Evolutionary conservation across 2,888 invertebrate genomes (phyloP), one percentile per base, ranked within the genome.

Genomic region (Idaea straminata): DNA sequence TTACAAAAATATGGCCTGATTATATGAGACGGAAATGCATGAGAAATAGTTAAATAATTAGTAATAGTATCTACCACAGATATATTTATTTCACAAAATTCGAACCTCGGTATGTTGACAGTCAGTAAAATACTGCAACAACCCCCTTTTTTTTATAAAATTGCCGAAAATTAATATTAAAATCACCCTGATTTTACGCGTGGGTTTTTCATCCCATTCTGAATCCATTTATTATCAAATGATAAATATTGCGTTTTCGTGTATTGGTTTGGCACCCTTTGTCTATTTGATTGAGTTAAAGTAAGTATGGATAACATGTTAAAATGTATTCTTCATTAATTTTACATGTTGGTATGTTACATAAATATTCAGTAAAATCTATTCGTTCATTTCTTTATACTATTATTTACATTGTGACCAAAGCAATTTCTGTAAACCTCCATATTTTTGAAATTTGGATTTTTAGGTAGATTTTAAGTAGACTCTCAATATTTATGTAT

Each of bases 391-490:
- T 47, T 47, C 10, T 59, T 59, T 59, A 59, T 59, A 59, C 34
- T 65, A 66, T 70, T 69, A 70, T 71, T 66, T 67, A 58, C 13
- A 58, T 80, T 73, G 79, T 82, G 82, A 85, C 88, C 87, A 88
- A 88, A 88, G 87, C 81, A 79, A 77, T 80, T 81, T 83, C 77
- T 82, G 77, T 83, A 83, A 83, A 83, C 79, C 81, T 86, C 85
- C 85, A 85, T 86, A 81, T 83, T 82, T 79, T 78, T 76, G 64
- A 76, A 78, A 78, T 78, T 82, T 77, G 76, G 71, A 73, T 76
- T 74, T n/a, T 72, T 69, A 74, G 75, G 75, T 78, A 77, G 78
- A 74, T 80, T 74, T 75, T 76, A 79, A 76, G 80, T 81, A 79
- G 78, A 77, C 79, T 47, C 47, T 47, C 47, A 47, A 47, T 47